phyloP scores from a whole-genome alignment of 1,140 invertebrate genomes.

The Cydia splendana region DNA sequence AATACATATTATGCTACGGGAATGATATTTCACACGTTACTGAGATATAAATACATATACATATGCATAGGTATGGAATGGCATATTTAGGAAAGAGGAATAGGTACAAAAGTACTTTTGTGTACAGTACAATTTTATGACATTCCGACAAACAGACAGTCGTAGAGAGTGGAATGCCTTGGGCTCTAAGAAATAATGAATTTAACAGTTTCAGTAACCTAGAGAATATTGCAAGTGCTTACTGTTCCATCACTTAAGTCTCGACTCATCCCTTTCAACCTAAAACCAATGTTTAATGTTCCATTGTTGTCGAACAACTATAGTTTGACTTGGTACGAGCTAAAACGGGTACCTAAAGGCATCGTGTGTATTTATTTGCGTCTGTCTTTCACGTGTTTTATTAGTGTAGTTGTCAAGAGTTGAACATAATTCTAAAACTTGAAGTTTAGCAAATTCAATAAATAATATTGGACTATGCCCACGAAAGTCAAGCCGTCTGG shows the following conservation, averaged over 20 bases:
- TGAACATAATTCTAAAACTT: conserved; percentile 8
- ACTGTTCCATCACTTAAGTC: conserved; percentile 19
- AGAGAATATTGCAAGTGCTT: conserved; percentile 4
- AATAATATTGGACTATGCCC: neutral
- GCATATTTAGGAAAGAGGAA: too few species aligned
- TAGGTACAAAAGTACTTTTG: neutral
- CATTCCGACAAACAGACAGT: conserved; percentile 1
- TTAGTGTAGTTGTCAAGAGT: conserved; percentile 11
- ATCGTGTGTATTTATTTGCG: conserved; percentile 5
- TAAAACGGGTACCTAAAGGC: conserved; percentile 9
- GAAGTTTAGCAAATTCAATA: neutral
- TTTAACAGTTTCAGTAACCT: conserved; percentile 14
- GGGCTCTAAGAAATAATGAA: conserved; percentile 12
- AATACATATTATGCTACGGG: too few species aligned
- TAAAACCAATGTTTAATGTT: conserved; percentile 17
- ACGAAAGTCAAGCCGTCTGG: neutral
- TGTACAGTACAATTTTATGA: neutral
- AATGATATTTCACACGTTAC: too few species aligned
- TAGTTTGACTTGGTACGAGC: conserved; percentile 12
- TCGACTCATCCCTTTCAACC: conserved; percentile 7
- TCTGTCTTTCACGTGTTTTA: conserved; percentile 2
- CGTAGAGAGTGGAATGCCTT: conserved; percentile 10
- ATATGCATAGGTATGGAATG: too few species aligned
- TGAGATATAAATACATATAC: too few species aligned
- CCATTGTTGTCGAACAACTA: conserved; percentile 13